Percentiles rank a stretch among this genome's conserved stretches.
phyloP scores from a whole-genome alignment of 2,797 vertebrate species.

The Sebastes flavidus region DNA sequence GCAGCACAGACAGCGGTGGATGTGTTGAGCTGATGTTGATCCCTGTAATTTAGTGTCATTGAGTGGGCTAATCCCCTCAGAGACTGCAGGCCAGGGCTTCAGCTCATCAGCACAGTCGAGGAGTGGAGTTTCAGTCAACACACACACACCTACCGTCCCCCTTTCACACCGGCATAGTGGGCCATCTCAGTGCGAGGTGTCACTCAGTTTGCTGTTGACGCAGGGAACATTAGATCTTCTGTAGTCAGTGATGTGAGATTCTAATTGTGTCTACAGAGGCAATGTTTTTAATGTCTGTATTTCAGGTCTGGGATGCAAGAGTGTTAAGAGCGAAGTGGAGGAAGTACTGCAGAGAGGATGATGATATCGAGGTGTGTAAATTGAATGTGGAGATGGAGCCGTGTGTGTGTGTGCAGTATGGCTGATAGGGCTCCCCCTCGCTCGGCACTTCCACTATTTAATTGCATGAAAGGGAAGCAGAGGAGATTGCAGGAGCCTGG shows the following conservation, averaged over 20 bases:
- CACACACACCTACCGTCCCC: slow-evolving; percentile 39
- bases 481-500: slow-evolving; percentile 82
- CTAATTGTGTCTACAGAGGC: slow-evolving; percentile 79
- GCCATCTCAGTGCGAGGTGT: slow-evolving; percentile 60
- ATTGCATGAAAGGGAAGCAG: slow-evolving; percentile 85
- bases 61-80: slow-evolving; percentile 84
- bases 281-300: slow-evolving; percentile 80
- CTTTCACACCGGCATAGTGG: slow-evolving; percentile 58
- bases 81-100: slow-evolving; percentile 78
- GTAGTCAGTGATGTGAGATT: slow-evolving; percentile 70
- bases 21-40: slow-evolving; percentile 83
- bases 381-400: slow-evolving; percentile 81
- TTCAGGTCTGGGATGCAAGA: slow-evolving; percentile 71
- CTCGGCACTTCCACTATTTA: slow-evolving; percentile 84
- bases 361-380: slow-evolving; percentile 84
- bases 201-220: slow-evolving; percentile 63
- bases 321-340: slow-evolving; percentile 70
- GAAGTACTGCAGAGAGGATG: slow-evolving; percentile 78
- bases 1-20: slow-evolving; percentile 74
- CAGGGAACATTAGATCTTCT: slow-evolving; percentile 69
- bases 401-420: slow-evolving; percentile 75
- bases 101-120: slow-evolving; percentile 76
- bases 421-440: slow-evolving; percentile 84
- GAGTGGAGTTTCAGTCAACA: slow-evolving; percentile 70
- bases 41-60: slow-evolving; percentile 85